Evolutionary conservation across 2,888 invertebrate species (phyloP).

Genomic region (Spodoptera exigua): DNA sequence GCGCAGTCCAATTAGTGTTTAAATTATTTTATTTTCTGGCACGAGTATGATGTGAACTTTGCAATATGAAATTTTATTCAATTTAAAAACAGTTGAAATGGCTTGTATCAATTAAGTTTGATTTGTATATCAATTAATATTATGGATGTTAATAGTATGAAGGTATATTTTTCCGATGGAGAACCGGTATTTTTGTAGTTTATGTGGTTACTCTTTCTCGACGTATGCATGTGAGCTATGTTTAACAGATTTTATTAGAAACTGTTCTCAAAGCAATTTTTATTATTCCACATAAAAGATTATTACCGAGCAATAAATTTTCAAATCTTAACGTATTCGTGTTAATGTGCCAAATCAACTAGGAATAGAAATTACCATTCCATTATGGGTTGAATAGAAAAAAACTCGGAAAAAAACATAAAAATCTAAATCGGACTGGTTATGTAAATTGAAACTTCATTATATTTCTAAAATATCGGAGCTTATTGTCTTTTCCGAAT

Average conservation of each 20-base stretch:
- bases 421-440: conserved; percentile 58
- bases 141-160: conserved; percentile 38
- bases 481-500: conserved; percentile 45
- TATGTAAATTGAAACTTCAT: conserved; percentile 66
- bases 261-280: conserved; percentile 32
- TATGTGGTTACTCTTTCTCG: conserved; percentile 26
- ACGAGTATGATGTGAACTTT: conserved; percentile 30
- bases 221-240: conserved; percentile 50
- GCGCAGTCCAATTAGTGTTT: conserved; percentile 73
- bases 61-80: conserved; percentile 51
- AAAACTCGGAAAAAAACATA: conserved; percentile 46
- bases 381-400: conserved; percentile 62
- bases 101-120: conserved; percentile 50
- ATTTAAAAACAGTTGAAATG: conserved; percentile 50
- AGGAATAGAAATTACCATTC: conserved; percentile 57
- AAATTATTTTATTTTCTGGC: conserved; percentile 59
- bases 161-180: conserved; percentile 22
- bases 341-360: conserved; percentile 69
- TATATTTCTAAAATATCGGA: conserved; percentile 40
- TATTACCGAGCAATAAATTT: conserved; percentile 65
- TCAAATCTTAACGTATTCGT: conserved; percentile 75
- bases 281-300: conserved; percentile 62
- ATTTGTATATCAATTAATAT: conserved; percentile 57
- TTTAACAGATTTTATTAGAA: conserved; percentile 52
- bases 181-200: conserved; percentile 50